Evolutionary conservation across 2,113 vertebrate species (phyloP).

Genomic region (Phylloscopus trochiloides): DNA sequence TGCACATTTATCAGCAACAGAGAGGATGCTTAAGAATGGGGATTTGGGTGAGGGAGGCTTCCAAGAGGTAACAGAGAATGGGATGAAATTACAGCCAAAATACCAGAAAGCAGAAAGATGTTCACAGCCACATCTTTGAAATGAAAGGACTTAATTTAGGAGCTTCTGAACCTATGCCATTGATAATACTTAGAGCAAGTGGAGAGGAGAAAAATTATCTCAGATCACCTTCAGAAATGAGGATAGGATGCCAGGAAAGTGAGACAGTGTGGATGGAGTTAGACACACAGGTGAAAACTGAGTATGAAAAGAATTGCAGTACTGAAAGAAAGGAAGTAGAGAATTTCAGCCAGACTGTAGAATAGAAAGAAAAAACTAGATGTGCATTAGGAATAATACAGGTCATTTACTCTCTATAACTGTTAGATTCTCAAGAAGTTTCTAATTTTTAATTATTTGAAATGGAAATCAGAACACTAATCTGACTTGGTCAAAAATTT

Average conservation of each 20-base stretch:
- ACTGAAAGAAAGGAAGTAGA: not conserved
- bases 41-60: not conserved
- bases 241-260: not conserved
- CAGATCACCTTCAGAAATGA: not conserved
- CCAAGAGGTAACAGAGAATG: not conserved
- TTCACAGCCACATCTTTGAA: not conserved
- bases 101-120: not conserved
- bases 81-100: not conserved
- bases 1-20: not conserved
- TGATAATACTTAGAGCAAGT: not conserved
- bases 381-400: not conserved
- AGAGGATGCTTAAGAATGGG: not conserved
- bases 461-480: not conserved
- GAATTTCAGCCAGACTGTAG: not conserved
- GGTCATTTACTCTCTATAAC: not conserved
- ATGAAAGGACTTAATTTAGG: not conserved
- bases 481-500: not conserved
- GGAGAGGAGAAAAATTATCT: not conserved
- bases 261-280: not conserved
- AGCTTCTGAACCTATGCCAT: not conserved
- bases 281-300: not conserved
- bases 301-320: not conserved
- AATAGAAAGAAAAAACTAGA: not conserved
- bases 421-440: not conserved
- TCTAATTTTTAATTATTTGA: not conserved